These are phyloP conservation scores for Scarus forsteni DNA, from an alignment of 2,797 vertebrate genomes.

Conservation along the genomic window DNA sequence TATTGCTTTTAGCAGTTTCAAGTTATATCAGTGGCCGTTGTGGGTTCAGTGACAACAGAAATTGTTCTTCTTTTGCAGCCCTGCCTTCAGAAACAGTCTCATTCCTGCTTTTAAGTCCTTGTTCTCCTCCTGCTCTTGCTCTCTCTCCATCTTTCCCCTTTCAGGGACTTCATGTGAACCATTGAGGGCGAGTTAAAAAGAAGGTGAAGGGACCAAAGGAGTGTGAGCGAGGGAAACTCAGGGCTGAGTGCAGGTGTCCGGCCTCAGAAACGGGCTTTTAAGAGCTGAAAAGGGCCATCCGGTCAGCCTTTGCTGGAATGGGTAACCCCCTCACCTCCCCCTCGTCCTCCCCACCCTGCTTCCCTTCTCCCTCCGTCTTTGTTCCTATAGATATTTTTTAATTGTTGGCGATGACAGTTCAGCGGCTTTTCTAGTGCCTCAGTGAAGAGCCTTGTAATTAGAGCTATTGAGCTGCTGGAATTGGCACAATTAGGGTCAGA, in stretches of 20 bases:
- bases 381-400: slow-evolving; percentile 78
- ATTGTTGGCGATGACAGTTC: slow-evolving; percentile 87
- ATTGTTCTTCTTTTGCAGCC: too few relatives aligned
- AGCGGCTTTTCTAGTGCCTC: slow-evolving; percentile 84
- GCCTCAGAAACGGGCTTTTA: slow-evolving; percentile 57
- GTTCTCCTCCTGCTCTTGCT: slow-evolving; percentile 8
- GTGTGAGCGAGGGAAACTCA: slow-evolving; percentile 33
- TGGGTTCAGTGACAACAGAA: too few relatives aligned
- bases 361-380: slow-evolving; percentile 53
- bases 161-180: slow-evolving; percentile 51
- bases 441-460: slow-evolving; percentile 90
- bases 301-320: slow-evolving; percentile 51
- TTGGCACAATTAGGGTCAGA: slow-evolving; percentile 92
- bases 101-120: slow-evolving; percentile 38
- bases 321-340: slow-evolving; percentile 25
- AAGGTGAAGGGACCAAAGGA: slow-evolving; percentile 31
- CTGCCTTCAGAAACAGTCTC: too few relatives aligned
- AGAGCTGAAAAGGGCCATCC: slow-evolving; percentile 74
- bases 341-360: background rate
- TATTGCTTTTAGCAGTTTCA: too few relatives aligned
- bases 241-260: slow-evolving; percentile 75
- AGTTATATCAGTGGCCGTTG: too few relatives aligned
- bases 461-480: slow-evolving; percentile 91
- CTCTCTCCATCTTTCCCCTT: slow-evolving; percentile 45
- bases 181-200: slow-evolving; percentile 49